These are phyloP conservation scores for Barbus barbus DNA, from an alignment of 2,113 vertebrate genomes.

Conservation along the genomic window DNA sequence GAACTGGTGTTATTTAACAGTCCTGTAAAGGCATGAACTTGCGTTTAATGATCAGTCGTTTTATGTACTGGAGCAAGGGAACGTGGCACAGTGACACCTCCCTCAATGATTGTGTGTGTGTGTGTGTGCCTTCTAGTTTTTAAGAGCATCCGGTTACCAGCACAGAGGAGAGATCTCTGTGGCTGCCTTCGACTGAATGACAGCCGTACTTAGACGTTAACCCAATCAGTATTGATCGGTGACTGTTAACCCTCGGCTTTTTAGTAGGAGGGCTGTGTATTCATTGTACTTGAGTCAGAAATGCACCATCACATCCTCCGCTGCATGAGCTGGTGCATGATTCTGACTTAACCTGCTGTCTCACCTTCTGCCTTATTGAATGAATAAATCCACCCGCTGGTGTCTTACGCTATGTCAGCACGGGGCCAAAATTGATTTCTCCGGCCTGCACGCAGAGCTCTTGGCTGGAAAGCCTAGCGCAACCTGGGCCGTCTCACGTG, in stretches of 20 bases:
- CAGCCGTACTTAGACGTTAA: constrained; percentile 21
- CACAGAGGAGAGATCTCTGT: not conserved
- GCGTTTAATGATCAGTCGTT: not conserved
- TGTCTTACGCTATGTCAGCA: constrained; percentile 1
- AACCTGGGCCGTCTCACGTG: constrained; percentile 16
- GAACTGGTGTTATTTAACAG: constrained; percentile 20
- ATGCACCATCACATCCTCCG: not conserved
- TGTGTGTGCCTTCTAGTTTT: not conserved
- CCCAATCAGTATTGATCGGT: constrained; percentile 36
- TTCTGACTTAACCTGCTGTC: constrained; percentile 19
- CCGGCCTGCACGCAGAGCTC: not conserved
- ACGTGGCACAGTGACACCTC: not conserved
- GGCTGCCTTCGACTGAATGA: not conserved
- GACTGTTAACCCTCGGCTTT: constrained; percentile 23
- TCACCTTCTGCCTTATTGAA: constrained; percentile 35
- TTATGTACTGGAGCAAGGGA: not conserved
- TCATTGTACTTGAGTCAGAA: constrained; percentile 25
- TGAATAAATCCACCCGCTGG: constrained; percentile 19
- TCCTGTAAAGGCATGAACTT: not conserved
- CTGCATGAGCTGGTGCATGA: constrained; percentile 29
- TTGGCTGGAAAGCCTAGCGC: not conserved
- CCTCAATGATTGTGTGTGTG: not conserved
- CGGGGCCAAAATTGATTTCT: constrained; percentile 34
- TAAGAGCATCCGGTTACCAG: constrained; percentile 10
- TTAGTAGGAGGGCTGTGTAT: not conserved